Evolutionary conservation across 2,113 vertebrate species (phyloP).

Genomic region (Garra rufa): DNA sequence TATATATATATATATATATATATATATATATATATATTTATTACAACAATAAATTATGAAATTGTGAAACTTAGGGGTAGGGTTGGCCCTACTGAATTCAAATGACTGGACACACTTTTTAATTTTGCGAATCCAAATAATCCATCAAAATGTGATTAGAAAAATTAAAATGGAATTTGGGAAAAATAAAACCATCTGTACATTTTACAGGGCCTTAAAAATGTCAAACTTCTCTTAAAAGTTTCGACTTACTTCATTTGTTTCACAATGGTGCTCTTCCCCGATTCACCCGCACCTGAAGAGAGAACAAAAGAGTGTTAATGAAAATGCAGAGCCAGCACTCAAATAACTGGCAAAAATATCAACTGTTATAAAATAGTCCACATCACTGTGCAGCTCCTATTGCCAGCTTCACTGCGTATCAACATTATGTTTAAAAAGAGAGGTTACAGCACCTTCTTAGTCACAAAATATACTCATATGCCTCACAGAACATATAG

Average conservation of each 20-base stretch:
- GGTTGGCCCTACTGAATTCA: no score
- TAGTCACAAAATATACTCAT: not conserved
- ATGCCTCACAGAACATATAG: not conserved
- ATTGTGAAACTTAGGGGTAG: no score
- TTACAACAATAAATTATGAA: no score
- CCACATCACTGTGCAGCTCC: not conserved
- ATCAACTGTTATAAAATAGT: not conserved
- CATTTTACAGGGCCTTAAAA: not conserved
- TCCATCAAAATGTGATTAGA: no score
- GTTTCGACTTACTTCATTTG: conserved; percentile 94
- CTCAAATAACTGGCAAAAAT: not conserved
- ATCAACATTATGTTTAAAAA: not conserved
- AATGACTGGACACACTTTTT: not conserved
- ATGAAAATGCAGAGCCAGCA: not conserved
- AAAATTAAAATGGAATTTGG: no score
- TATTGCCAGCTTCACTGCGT: not conserved
- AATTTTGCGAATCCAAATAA: no score
- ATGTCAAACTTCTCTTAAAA: no score
- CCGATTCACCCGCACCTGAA: conserved; percentile 94
- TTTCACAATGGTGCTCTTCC: conserved; percentile 98
- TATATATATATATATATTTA: no score
- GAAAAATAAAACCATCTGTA: not conserved
- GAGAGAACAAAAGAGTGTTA: conserved; percentile 63
- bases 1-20: no score
- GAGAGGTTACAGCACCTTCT: not conserved